Evolutionary conservation across 2,113 vertebrate genomes (phyloP).

Genomic region (Psophia crepitans): DNA sequence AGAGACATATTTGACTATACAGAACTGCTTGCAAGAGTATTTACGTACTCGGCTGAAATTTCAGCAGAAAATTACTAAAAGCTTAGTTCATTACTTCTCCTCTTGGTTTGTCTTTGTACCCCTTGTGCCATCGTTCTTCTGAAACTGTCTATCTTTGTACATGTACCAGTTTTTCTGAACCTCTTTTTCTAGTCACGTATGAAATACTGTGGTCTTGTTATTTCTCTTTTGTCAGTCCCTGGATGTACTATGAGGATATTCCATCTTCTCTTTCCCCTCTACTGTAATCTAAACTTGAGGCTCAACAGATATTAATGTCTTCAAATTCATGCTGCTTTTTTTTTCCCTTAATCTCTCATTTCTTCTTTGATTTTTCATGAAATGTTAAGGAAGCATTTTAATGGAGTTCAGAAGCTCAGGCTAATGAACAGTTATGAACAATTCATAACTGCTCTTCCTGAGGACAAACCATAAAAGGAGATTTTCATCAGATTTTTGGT

Average conservation of each 20-base stretch:
- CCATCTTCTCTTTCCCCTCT: background rate
- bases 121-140: background rate
- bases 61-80: background rate
- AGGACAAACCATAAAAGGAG: background rate
- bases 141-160: background rate
- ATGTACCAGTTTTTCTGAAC: background rate
- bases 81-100: background rate
- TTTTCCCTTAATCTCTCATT: background rate
- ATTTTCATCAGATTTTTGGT: background rate
- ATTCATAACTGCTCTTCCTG: background rate
- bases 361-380: background rate
- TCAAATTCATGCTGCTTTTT: background rate
- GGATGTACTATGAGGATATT: background rate
- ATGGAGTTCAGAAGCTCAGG: background rate
- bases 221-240: background rate
- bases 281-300: background rate
- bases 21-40: background rate
- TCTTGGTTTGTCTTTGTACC: background rate
- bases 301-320: background rate
- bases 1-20: background rate
- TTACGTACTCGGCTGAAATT: background rate
- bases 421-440: constrained; percentile 8
- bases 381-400: background rate
- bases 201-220: background rate
- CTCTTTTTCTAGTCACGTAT: background rate